Evolutionary conservation across 2,797 vertebrate genomes (phyloP), one percentile per base, ranked within the genome.

Genomic region (Delichon dasypus): DNA sequence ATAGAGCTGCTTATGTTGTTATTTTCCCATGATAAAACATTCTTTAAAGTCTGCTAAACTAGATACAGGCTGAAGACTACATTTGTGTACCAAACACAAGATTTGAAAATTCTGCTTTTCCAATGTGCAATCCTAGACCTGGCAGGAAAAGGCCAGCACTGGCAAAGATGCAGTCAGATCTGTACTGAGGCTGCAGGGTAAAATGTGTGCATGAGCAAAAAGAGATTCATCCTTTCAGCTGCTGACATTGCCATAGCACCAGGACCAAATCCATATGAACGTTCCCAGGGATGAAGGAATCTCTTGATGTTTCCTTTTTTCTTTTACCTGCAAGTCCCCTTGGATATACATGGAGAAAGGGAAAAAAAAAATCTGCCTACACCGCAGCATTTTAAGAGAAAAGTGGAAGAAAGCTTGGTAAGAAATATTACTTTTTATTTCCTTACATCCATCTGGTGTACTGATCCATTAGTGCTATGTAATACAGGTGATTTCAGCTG

Each of bases 11-110:
- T 72, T 27, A 64, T 5, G 29, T 36, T 75, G 51, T 30, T 90
- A 4, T 75, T 93, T 94, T 88, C 88, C 76, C 93, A 90, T 18
- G 73, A 67, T 76, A 96, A 83, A 20, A 34, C 44, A 38, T 61
- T 36, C 29, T 27, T 74, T 78, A 30, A 44, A 12, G 25, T 32
- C 70, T 89, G 54, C 60, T 88, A 38, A 77, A 68, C 30, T 20
- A 88, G 62, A 84, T 61, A 38, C 30, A 17, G 42, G 23, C 27
- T 68, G 66, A 50, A 88, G 83, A 94, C 91, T 91, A 91, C 58
- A 72, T n/a, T 53, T 71, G 57, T 18, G 79, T 88, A 53, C 9
- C 25, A 85, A 51, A 50, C 15, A 8, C 14, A 81, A 75, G 60
- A 58, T 76, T 13, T 85, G 40, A 82, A 88, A 81, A 73, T 10